phyloP scores from a whole-genome alignment of 1,140 invertebrate species.

The Heliconius nattereri region DNA sequence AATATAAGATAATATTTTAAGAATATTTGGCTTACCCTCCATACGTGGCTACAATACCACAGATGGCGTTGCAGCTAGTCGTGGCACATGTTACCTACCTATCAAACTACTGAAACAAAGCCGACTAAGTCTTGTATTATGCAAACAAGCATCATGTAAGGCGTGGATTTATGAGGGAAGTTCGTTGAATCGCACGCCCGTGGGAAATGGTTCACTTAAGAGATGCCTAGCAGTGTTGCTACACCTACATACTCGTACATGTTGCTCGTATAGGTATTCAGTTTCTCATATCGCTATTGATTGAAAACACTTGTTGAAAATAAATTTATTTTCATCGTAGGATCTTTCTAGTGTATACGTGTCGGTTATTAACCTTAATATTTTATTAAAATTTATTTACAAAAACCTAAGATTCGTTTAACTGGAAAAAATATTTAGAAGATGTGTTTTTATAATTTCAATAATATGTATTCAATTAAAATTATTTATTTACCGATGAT shows the following conservation, averaged over 20 bases:
- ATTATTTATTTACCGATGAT: no score
- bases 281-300: conserved; percentile 57
- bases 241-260: conserved; percentile 43
- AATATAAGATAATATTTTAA: background rate
- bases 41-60: conserved; percentile 16
- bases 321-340: background rate
- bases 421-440: no score
- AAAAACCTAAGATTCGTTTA: no score
- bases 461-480: no score
- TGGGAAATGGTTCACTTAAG: conserved; percentile 54
- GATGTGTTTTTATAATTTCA: no score
- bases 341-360: background rate
- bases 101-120: conserved; percentile 76
- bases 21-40: conserved; percentile 10
- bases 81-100: conserved; percentile 59
- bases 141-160: conserved; percentile 80
- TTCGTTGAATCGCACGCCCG: conserved; percentile 70
- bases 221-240: conserved; percentile 27
- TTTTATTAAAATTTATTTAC: no score
- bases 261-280: conserved; percentile 57
- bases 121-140: conserved; percentile 80
- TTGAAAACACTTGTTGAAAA: background rate
- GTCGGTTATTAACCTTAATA: no score
- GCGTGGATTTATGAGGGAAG: conserved; percentile 78
- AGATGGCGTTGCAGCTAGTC: conserved; percentile 39